phyloP scores from a whole-genome alignment of 2,113 vertebrate genomes.

The Dendropsophus ebraccatus region DNA sequence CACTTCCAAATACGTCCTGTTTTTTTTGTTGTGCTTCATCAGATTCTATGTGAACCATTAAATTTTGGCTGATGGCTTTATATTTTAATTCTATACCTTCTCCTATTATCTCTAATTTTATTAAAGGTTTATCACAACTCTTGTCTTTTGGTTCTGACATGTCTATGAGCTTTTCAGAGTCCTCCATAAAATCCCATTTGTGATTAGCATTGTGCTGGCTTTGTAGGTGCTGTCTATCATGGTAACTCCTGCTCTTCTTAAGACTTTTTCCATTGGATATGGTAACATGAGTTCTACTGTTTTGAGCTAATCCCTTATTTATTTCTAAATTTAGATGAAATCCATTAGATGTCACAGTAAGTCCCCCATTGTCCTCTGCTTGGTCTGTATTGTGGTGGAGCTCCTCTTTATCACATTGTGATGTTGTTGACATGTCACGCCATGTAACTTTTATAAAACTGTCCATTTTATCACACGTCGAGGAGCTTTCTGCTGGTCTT shows the following conservation, averaged over 20 bases:
- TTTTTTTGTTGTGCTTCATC: constrained; percentile 54
- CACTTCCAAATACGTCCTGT: constrained; percentile 44
- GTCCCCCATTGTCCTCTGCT: constrained; percentile 58
- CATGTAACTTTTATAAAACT: constrained; percentile 72
- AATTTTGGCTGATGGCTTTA: constrained; percentile 62
- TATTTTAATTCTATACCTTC: constrained; percentile 67
- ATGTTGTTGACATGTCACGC: constrained; percentile 66
- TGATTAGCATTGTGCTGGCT: constrained; percentile 54
- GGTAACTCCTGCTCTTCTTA: constrained; percentile 57
- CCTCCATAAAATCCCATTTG: constrained; percentile 28
- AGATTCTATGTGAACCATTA: constrained; percentile 66
- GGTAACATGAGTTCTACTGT: constrained; percentile 64
- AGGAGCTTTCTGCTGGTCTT: constrained; percentile 55
- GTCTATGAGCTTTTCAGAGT: constrained; percentile 28
- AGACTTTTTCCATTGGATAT: constrained; percentile 63
- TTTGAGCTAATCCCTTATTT: constrained; percentile 65
- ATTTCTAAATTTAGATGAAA: constrained; percentile 77
- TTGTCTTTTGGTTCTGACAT: constrained; percentile 51
- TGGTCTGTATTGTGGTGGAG: constrained; percentile 65
- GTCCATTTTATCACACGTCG: constrained; percentile 59
- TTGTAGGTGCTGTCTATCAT: constrained; percentile 60
- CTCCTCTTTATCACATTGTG: constrained; percentile 67
- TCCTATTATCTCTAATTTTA: constrained; percentile 69
- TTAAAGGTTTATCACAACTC: constrained; percentile 57
- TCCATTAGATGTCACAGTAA: constrained; percentile 67